Evolutionary conservation across 2,797 vertebrate genomes (phyloP).

Genomic region (Peromyscus aztecus): DNA sequence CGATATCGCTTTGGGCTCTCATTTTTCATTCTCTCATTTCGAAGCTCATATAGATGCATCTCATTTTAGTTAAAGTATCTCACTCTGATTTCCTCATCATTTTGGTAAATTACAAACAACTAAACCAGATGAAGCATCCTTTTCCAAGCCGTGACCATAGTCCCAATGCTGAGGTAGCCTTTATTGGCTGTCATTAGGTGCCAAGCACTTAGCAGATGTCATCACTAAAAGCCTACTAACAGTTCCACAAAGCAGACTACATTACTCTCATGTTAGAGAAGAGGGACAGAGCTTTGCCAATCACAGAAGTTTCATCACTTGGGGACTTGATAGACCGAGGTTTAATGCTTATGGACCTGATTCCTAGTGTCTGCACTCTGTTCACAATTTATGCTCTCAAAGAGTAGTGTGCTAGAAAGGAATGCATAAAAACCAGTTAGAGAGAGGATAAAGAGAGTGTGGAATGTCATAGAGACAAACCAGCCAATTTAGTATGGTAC

Average conservation of each 20-base stretch:
- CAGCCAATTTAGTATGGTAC: neutral
- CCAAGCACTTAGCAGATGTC: constrained; percentile 13
- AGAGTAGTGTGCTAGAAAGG: neutral
- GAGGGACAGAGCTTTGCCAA: neutral
- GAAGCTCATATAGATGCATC: neutral
- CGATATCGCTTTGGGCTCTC: neutral
- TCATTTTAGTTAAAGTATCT: neutral
- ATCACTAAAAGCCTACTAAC: neutral
- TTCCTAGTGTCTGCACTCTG: neutral
- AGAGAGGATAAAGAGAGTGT: neutral
- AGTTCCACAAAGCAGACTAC: neutral
- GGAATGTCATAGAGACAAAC: constrained; percentile 44
- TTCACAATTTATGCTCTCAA: neutral
- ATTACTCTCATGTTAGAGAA: neutral
- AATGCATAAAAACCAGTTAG: neutral
- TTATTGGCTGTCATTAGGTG: neutral
- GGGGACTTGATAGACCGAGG: neutral
- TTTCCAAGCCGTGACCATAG: neutral
- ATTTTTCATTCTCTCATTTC: neutral
- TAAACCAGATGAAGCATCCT: neutral
- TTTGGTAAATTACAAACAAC: neutral
- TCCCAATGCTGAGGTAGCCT: neutral
- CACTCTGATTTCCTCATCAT: neutral
- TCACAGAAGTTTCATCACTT: neutral
- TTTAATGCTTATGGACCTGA: neutral